Conservation (phyloP, 2,113 vertebrate species). For the Cottus gobio region DNA sequence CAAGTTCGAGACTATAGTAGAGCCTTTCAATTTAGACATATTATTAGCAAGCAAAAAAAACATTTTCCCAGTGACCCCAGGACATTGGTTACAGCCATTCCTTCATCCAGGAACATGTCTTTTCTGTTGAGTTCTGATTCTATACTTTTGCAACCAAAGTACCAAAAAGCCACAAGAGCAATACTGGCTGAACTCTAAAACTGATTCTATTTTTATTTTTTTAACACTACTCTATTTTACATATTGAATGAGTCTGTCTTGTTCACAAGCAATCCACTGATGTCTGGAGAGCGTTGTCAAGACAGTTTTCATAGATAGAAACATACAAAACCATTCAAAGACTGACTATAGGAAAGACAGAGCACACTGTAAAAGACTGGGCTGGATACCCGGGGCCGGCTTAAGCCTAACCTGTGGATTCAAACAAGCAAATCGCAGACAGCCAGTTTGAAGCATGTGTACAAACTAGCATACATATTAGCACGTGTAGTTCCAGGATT, state of each 20-base stretch:
- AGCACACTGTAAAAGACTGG: constrained; percentile 63
- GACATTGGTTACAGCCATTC: neutral
- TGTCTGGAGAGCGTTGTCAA: constrained; percentile 62
- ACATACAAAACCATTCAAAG: constrained; percentile 79
- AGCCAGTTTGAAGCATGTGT: constrained; percentile 5
- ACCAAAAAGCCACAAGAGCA: constrained; percentile 62
- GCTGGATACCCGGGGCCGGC: constrained; percentile 52
- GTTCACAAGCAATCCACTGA: constrained; percentile 63
- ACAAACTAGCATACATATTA: neutral
- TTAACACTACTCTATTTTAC: constrained; percentile 53
- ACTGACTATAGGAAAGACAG: constrained; percentile 60
- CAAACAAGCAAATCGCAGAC: constrained; percentile 1
- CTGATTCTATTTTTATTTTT: constrained; percentile 43
- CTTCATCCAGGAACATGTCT: constrained; percentile 14
- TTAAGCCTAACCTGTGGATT: constrained; percentile 45
- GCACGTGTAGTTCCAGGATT: neutral
- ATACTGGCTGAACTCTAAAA: constrained; percentile 62
- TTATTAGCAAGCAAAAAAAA: neutral
- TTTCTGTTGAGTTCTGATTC: constrained; percentile 58
- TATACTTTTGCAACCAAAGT: constrained; percentile 51
- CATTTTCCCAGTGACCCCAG: neutral
- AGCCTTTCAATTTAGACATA: neutral
- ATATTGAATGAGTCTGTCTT: constrained; percentile 54
- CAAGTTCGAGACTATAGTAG: neutral
- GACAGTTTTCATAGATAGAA: constrained; percentile 77